Base-by-base conservation (phyloP, 2,113 vertebrate species). In the Notothenia rossii region DNA sequence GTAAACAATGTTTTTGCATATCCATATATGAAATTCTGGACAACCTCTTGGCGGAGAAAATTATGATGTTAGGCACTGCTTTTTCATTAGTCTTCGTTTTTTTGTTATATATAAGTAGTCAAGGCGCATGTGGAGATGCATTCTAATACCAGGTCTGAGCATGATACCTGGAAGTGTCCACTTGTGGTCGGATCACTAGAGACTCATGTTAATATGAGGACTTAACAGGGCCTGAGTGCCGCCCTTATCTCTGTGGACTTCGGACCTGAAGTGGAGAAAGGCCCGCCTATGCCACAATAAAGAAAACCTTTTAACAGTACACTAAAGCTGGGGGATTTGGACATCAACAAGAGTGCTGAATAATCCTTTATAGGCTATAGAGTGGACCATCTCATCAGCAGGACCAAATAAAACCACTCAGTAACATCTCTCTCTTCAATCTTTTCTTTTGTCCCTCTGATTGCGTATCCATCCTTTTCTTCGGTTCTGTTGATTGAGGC, bases 361-460 rank as follows among this genome's bases (percentile, higher is more conserved):
- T 61, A 10, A n/a, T 71, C 73, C 50, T 70, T 58, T 67, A 72
- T 58, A 82, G 62, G 66, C 29, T 45, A 66, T 72, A 59, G 55
- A 49, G 43, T 55, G 59, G 18, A 81, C n/a, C n/a, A n/a, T 69
- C 83, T 85, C 75, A 85, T 89, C 77, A 79, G 22, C 64, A 78
- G 66, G 14, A 68, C 46, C 68, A 67, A 69, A 60, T 82, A 50
- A 71, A 72, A 48, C 73, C 76, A 75, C 82, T 88, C 64, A 86
- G 65, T 15, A 43, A 29, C 40, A 7, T 22, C 55, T 60, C 61
- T 81, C 50, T 36, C 49, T 68, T 72, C 75, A 61, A 15, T 22
- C 29, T 73, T 11, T 71, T 46, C 22, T 17, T 51, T 17, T 67
- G 43, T 82, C 60, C 75, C 20, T 18, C 50, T 40, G 58, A 33